A percentile compares a stretch with the other conserved stretches of the same genome.
Conservation (phyloP, 1,140 invertebrate genomes). For the Pinna nobilis region DNA sequence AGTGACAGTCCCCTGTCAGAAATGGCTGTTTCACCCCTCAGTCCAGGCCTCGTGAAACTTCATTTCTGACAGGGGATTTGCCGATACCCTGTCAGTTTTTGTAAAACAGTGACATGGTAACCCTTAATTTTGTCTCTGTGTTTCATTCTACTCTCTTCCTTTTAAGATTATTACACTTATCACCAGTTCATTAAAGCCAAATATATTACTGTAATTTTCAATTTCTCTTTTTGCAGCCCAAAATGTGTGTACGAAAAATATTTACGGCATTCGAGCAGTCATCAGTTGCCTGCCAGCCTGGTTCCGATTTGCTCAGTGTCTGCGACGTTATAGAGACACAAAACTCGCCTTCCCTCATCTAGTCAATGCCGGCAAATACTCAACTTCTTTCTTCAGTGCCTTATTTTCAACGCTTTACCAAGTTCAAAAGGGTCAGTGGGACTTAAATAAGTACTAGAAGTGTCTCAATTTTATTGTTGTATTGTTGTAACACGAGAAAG, state of each 20-base stretch:
- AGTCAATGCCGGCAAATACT: conserved; percentile 98
- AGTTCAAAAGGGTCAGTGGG: conserved; percentile 79
- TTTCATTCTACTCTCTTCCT: neutral
- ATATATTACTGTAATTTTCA: neutral
- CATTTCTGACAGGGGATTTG: too few relatives aligned
- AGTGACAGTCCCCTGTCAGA: too few relatives aligned
- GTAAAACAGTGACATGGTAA: too few relatives aligned
- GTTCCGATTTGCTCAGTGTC: conserved; percentile 98
- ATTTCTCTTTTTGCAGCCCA: conserved; percentile 45
- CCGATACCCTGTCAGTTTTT: too few relatives aligned
- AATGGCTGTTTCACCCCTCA: too few relatives aligned
- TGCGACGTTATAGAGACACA: conserved; percentile 89
- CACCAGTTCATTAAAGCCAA: neutral
- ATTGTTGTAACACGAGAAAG: neutral
- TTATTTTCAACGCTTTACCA: conserved; percentile 87
- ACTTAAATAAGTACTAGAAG: too few relatives aligned
- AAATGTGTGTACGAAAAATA: conserved; percentile 58
- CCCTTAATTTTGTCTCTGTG: too few relatives aligned
- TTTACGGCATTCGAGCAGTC: conserved; percentile 81
- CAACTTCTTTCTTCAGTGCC: conserved; percentile 97
- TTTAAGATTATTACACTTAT: neutral
- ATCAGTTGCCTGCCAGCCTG: conserved; percentile 93
- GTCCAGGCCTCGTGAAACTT: too few relatives aligned
- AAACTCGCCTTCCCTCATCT: conserved; percentile 93
- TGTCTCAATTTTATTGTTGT: conserved; percentile 1